Conservation (phyloP, 2,888 invertebrate genomes). For the Caenorhabditis sp. region DNA sequence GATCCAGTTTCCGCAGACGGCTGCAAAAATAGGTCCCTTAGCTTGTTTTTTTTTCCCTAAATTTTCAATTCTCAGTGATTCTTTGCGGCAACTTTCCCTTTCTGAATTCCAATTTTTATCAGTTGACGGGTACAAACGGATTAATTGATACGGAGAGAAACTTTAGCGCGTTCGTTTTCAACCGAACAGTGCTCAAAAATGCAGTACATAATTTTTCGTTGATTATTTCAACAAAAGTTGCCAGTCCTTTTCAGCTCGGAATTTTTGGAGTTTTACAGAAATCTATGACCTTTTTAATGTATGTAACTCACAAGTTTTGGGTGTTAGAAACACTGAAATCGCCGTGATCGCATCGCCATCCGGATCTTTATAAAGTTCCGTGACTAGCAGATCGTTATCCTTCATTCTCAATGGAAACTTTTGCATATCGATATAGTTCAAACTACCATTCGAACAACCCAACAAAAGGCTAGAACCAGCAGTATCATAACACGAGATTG, state of each 20-base stretch:
- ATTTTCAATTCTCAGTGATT: no score
- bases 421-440: conserved; percentile 86
- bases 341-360: conserved; percentile 94
- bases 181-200: no score
- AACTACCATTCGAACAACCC: conserved; percentile 87
- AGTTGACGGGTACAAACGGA: no score
- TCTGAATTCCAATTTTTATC: no score
- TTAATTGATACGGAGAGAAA: no score
- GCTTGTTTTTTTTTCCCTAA: not conserved
- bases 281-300: no score
- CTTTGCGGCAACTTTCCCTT: no score
- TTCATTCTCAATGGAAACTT: conserved; percentile 92
- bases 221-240: no score
- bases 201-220: no score
- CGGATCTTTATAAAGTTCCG: conserved; percentile 90
- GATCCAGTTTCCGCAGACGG: conserved; percentile 97
- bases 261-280: no score
- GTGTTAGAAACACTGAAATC: conserved; percentile 96
- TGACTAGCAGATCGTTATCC: conserved; percentile 95
- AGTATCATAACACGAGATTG: conserved; percentile 93
- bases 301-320: conserved; percentile 92
- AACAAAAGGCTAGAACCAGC: conserved; percentile 88
- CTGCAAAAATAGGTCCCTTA: conserved; percentile 74
- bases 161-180: no score
- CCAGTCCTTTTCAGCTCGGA: no score